phyloP scores from a whole-genome alignment of 2,113 vertebrate species.

The Bos javanicus region DNA sequence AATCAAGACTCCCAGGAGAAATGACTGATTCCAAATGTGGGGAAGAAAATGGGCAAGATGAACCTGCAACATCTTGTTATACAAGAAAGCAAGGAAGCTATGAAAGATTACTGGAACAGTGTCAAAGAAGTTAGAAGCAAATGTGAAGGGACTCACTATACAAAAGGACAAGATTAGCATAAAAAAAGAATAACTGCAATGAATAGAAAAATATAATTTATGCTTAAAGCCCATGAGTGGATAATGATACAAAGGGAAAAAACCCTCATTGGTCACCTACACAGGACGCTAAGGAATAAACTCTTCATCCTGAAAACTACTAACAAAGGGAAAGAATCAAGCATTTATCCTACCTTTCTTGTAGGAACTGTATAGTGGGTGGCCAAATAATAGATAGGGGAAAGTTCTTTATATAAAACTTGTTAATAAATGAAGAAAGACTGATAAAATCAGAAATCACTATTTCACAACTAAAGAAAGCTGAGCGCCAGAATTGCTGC shows the following conservation, averaged over 20 bases:
- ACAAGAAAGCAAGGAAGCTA: not conserved
- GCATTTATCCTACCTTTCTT: not conserved
- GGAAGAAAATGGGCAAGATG: not conserved
- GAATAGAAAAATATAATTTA: not conserved
- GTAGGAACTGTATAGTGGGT: not conserved
- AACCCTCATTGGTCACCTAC: not conserved
- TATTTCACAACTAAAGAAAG: not conserved
- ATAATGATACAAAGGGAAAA: not conserved
- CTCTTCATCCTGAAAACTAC: not conserved
- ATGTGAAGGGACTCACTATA: not conserved
- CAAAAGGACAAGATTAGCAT: not conserved
- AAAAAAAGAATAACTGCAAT: not conserved
- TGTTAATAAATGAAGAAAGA: conserved; percentile 11
- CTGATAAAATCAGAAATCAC: not conserved
- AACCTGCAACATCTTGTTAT: not conserved
- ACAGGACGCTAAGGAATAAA: not conserved
- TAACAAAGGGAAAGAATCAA: not conserved
- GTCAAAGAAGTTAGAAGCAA: not conserved
- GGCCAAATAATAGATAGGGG: not conserved
- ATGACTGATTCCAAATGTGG: not conserved
- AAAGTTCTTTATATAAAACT: conserved; percentile 11
- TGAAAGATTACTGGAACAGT: not conserved
- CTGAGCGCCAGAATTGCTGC: not conserved
- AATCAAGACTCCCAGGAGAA: not conserved
- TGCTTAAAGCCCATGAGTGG: not conserved